A percentile compares a stretch with the other conserved stretches of the same genome.
Conservation (phyloP, 2,888 invertebrate species). For the Zeuzera pyrina region DNA sequence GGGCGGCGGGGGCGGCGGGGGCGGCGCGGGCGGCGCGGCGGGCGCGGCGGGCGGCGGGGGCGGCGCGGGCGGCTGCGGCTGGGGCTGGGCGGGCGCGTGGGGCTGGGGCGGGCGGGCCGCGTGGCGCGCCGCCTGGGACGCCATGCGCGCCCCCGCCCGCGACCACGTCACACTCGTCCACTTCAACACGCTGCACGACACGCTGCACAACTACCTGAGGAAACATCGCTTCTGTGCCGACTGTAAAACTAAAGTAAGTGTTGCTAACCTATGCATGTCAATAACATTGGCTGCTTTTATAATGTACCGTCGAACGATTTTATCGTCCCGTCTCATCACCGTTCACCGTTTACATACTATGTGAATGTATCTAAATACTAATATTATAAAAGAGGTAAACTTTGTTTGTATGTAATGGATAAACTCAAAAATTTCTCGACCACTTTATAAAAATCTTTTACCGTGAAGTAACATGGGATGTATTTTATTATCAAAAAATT, state of each 20-base stretch:
- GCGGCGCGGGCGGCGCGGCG: slow-evolving; percentile 74
- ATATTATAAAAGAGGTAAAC: too few relatives aligned
- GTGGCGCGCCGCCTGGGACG: slow-evolving; percentile 89
- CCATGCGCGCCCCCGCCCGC: slow-evolving; percentile 84
- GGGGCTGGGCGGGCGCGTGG: slow-evolving; percentile 86
- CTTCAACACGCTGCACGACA: slow-evolving; percentile 86
- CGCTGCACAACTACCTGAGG: slow-evolving; percentile 90
- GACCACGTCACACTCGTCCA: slow-evolving; percentile 92
- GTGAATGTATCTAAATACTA: too few relatives aligned
- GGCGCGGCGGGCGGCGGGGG: slow-evolving; percentile 90
- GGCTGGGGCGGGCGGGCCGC: slow-evolving; percentile 75
- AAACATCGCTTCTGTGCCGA: slow-evolving; percentile 96
- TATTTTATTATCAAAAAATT: too few relatives aligned
- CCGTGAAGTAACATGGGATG: too few relatives aligned
- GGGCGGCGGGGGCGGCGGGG: slow-evolving; percentile 79
- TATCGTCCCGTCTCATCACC: too few relatives aligned
- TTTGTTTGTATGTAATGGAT: too few relatives aligned
- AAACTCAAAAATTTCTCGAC: too few relatives aligned
- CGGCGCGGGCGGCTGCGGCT: slow-evolving; percentile 84
- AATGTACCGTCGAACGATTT: too few relatives aligned
- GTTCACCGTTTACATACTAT: too few relatives aligned
- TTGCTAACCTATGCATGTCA: too few relatives aligned
- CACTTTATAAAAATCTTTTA: too few relatives aligned
- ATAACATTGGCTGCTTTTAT: too few relatives aligned
- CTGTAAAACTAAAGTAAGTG: slow-evolving; percentile 90